These are phyloP conservation scores for Halcyon senegalensis DNA, from an alignment of 2,113 vertebrate species.

Conservation along the genomic window DNA sequence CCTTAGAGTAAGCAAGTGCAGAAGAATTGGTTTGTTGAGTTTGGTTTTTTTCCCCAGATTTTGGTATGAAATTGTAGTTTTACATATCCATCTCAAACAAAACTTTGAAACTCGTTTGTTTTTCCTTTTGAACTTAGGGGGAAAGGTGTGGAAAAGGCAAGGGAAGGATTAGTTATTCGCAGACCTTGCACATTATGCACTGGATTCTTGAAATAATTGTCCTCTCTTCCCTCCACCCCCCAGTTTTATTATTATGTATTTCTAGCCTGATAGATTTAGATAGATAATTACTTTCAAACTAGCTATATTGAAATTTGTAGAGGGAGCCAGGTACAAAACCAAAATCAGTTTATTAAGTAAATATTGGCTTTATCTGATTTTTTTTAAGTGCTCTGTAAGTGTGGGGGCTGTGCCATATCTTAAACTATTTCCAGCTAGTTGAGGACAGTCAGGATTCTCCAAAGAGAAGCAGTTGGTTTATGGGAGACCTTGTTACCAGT, in stretches of 20 bases:
- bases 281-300: not conserved
- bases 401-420: too few relatives aligned
- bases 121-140: not conserved
- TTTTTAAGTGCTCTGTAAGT: too few relatives aligned
- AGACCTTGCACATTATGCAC: not conserved
- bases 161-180: not conserved
- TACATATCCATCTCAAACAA: not conserved
- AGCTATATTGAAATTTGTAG: not conserved
- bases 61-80: not conserved
- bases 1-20: not conserved
- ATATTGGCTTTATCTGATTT: not conserved
- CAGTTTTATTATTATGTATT: not conserved
- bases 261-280: not conserved
- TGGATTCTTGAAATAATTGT: not conserved
- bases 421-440: not conserved
- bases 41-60: not conserved
- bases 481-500: too few relatives aligned
- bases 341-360: not conserved
- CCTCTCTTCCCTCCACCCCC: not conserved
- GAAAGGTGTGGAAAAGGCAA: not conserved
- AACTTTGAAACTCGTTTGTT: not conserved
- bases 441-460: too few relatives aligned
- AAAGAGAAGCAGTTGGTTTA: too few relatives aligned
- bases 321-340: not conserved
- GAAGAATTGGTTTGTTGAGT: not conserved